Evolutionary conservation across 2,113 vertebrate genomes (phyloP), one percentile per base, ranked within the genome.

Genomic region (Hypocryptadius cinnamomeus): DNA sequence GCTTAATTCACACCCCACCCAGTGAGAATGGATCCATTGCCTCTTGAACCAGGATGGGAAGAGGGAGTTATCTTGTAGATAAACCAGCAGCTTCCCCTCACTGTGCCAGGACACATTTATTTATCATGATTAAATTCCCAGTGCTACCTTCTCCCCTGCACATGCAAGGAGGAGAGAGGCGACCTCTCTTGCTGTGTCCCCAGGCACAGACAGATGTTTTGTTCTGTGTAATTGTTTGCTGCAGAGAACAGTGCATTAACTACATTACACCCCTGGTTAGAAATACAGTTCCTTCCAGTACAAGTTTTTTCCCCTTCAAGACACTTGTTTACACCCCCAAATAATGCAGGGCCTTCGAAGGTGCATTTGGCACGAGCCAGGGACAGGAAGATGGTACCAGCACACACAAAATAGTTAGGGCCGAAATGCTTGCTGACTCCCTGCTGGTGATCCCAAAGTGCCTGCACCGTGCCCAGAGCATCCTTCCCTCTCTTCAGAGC

Each of bases 1-100:
- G 28, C 82, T 88, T 90, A 77, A 94, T 94, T 96, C 89, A 90
- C 93, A 94, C 85, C 73, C 93, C 91, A 94, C 94, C 87, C 94
- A 91, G 79, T 31, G 30, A 50, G 22, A 45, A 82, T 28, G 27
- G 71, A 90, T 64, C 68, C 51, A 87, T 5, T 7, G 3, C 65
- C 82, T 92, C 74, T 73, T 65, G 57, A 91, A 80, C 40, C 0
- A 5, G 76, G 60, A 74, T 65, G 40, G 82, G 82, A 90, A 93
- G 57, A 83, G 81, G 68, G 91, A 94, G 57, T 86, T 94, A 88
- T 80, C 87, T 87, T 8, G 3, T 53, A 91, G 82, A 88, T 73
- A 92, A 92, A 74, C 68, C 37, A 25, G 37, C 78, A 94, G 82
- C 85, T 90, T 91, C 92, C 69, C 78, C 50, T 78, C 5, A 1